Base-by-base conservation (phyloP, 1,140 invertebrate genomes). In the Saccostrea cuccullata region DNA sequence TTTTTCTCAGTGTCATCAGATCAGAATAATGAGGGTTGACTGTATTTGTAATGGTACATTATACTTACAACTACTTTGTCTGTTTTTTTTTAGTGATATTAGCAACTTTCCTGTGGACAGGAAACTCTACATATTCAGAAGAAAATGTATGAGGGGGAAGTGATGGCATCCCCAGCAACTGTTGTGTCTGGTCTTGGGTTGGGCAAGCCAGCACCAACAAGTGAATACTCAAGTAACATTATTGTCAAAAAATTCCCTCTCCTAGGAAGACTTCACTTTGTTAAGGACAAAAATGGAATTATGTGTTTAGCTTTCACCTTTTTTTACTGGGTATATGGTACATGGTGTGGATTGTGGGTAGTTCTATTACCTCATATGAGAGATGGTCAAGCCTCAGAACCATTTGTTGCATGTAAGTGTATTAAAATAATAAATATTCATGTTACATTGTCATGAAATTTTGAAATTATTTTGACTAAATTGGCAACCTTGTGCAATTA, bases 241-340 rank as follows among this genome's bases (percentile, higher is more conserved):
- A 85, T 84, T 67, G 87, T 91, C 23, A 86, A 82, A 56, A 86
- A 47, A 26, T 56, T 88, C n/a, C 90, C 90, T 13, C 64, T 84
- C 15, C 77, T 91, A 47, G 90, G 90, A 36, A 58, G 90, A 9
- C 40, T 89, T 60, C 89, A 91, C 77, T 91, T 92, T 90, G 91
- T 93, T 6, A 91, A 89, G 85, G 92, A 93, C 64, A 86, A 20
- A 36, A 83, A 90, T 77, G 92, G 92, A n/a, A 90, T 90, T 9
- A 85, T 91, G 58, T 87, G 88, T 30, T 55, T 91, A n/a, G 82
- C 58, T 23, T 84, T 87, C 82, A 90, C 91, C 47, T 30, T 90
- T 36, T 83, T 88, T 4, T 93, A 93, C 73, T 93, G 92, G 92
- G 36, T 92, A 11, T 93, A 92, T 90, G 92, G 92, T 55, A 91